Conservation (phyloP, 2,113 vertebrate species). For the Siphamia tubifer region DNA sequence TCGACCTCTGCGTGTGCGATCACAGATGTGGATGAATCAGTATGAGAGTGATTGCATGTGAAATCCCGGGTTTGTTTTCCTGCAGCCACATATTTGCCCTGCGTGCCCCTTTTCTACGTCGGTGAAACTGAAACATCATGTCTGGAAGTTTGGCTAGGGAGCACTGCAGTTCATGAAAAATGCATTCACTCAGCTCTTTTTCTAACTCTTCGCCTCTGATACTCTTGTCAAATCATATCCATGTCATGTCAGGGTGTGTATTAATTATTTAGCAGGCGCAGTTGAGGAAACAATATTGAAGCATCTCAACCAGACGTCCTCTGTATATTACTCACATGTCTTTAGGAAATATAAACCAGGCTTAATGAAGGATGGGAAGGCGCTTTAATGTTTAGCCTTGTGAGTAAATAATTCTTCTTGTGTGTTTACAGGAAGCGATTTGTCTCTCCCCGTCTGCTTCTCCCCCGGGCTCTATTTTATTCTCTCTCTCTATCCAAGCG, state of each 20-base stretch:
- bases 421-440: constrained; percentile 40
- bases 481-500: constrained; percentile 28
- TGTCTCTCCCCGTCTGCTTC: constrained; percentile 12
- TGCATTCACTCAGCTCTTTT: constrained; percentile 63
- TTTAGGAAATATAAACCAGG: constrained; percentile 47
- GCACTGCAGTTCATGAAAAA: constrained; percentile 74
- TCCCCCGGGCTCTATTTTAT: constrained; percentile 36
- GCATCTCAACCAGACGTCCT: constrained; percentile 36
- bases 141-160: constrained; percentile 65
- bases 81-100: constrained; percentile 36
- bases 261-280: constrained; percentile 73
- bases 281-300: constrained; percentile 59
- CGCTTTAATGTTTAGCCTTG: constrained; percentile 53
- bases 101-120: constrained; percentile 10
- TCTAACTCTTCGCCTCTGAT: constrained; percentile 66
- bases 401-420: constrained; percentile 55
- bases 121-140: constrained; percentile 60
- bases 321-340: constrained; percentile 45
- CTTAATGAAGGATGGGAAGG: constrained; percentile 59
- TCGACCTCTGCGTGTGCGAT: constrained; percentile 17
- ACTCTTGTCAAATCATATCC: constrained; percentile 77
- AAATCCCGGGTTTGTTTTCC: constrained; percentile 54
- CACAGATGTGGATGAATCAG: constrained; percentile 7
- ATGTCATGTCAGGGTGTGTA: constrained; percentile 70
- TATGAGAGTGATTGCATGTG: neutral